Evolutionary conservation across 1,140 invertebrate species (phyloP).

Genomic region (Drosophila mauritiana): DNA sequence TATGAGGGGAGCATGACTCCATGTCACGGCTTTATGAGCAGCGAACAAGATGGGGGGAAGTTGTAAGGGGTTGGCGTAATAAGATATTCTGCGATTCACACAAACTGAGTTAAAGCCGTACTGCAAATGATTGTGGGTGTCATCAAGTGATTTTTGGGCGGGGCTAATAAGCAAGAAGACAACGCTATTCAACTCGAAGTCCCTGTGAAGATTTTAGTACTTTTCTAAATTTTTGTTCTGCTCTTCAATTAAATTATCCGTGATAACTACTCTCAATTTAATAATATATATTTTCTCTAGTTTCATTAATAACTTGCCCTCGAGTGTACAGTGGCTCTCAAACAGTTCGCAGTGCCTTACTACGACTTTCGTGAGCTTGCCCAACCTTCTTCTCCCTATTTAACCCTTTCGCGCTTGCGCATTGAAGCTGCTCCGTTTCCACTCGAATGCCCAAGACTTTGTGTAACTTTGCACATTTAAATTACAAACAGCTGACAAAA

Average conservation of each 20-base stretch:
- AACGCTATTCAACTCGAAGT: no score
- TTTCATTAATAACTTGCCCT: neutral
- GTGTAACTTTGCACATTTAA: slow-evolving; percentile 77
- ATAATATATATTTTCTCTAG: no score
- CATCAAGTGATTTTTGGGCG: slow-evolving; percentile 15
- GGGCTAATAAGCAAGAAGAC: neutral
- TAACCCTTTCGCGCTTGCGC: slow-evolving; percentile 61
- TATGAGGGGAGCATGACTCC: slow-evolving; percentile 48
- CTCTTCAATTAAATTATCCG: no score
- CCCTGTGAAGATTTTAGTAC: no score
- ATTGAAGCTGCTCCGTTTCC: slow-evolving; percentile 79
- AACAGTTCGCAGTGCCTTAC: slow-evolving; percentile 22
- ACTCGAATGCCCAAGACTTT: slow-evolving; percentile 58
- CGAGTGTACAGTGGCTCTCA: neutral
- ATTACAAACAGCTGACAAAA: slow-evolving; percentile 82
- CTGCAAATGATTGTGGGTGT: slow-evolving; percentile 26
- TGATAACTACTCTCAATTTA: no score
- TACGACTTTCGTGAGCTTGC: slow-evolving; percentile 40
- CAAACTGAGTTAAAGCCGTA: neutral
- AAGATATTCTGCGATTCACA: slow-evolving; percentile 47
- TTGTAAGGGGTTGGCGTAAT: slow-evolving; percentile 24
- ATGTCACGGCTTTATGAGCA: slow-evolving; percentile 56
- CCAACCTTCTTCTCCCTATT: slow-evolving; percentile 32
- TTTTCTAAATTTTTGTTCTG: no score
- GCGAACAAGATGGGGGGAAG: slow-evolving; percentile 2